Evolutionary conservation across 2,888 invertebrate genomes (phyloP), one percentile per base, ranked within the genome.

Genomic region (Dinocampus coccinellae): DNA sequence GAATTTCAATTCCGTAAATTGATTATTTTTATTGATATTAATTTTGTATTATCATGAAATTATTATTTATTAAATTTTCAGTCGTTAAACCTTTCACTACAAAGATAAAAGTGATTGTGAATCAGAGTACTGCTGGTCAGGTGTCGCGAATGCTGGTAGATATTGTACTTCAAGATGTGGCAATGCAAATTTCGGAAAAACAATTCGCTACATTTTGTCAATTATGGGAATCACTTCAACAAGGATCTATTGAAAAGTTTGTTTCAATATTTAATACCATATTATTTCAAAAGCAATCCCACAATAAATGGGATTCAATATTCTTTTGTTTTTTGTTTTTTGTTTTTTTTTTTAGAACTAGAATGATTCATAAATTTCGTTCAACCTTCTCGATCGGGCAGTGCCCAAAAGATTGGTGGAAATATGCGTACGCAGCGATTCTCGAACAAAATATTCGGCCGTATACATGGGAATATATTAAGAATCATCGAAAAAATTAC

Each of bases 1-100:
- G 92, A 93, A 73, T 94, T 95, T 85, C 92, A 95, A 80, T 95
- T 95, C 87, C 88, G 95, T 95, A 88, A 91, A 93, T 90, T 73
- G n/a, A n/a, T 1, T 39, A 39, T 39, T 53, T 13, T 22, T 29
- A 26, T 64, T 1, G 4, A 6, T 36, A 39, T 3, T 47, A 2
- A 62, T 42, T 3, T 11, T 55, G 11, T 9, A 34, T 26, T 36
- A 20, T 11, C 13, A 22, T 29, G 20, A 53, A 24, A 9, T 47
- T 24, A 53, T 70, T 57, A n/a, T 60, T 74, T 29, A 65, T 73
- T 74, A 61, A 70, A 75, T 74, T 88, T 89, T 52, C 88, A 95
- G 95, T 95, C 77, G 83, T 95, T 53, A 93, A 93, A 84, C 95
- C 95, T 2, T 92, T 94, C 76, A 92, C 93, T 0, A 91, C 93